Base-by-base conservation (phyloP, 2,113 vertebrate species). In the Oxyura jamaicensis region DNA sequence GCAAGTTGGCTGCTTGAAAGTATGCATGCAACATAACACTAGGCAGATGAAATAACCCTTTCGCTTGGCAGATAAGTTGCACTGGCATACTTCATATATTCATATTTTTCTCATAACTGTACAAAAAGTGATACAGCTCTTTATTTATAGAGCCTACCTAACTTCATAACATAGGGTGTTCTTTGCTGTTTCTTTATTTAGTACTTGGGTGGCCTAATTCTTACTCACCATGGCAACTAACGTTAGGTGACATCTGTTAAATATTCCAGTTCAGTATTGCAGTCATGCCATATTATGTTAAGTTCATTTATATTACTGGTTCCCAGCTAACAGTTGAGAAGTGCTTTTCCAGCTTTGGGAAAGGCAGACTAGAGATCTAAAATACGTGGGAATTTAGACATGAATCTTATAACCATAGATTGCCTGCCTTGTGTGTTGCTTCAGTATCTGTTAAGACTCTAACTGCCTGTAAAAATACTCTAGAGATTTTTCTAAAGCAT, bases 121-220 rank as follows among this genome's bases (percentile, higher is more conserved):
- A 93, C 78, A 96, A 94, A 94, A 97, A 94, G 48, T 55, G 75
- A 80, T 88, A 90, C 62, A 82, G 73, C 59, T 53, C 87, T 48
- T 88, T 96, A 96, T 97, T 97, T 96, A 87, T 96, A 95, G 86
- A 68, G 36, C 42, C 76, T 52, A 10, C 76, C 82, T 85, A 95
- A 31, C 88, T 95, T 93, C 42, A 16, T 69, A 84, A 89, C 1
- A 46, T 93, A 58, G 91, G 58, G 81, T 95, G 92, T 92, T 92
- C 74, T 7, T 93, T 91, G 83, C 74, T 73, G 23, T 69, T 91
- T 11, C 95, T 96, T 94, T 96, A 91, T 96, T 97, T 96, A 97
- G 96, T 85, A 0, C 93, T 95, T 89, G 90, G 66, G 95, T 97
- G 95, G 92, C 96, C 96, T 96, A 96, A 96, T 96, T 97, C 91